Evolutionary conservation across 2,888 invertebrate genomes (phyloP).

Genomic region (Druceiella hillmani): DNA sequence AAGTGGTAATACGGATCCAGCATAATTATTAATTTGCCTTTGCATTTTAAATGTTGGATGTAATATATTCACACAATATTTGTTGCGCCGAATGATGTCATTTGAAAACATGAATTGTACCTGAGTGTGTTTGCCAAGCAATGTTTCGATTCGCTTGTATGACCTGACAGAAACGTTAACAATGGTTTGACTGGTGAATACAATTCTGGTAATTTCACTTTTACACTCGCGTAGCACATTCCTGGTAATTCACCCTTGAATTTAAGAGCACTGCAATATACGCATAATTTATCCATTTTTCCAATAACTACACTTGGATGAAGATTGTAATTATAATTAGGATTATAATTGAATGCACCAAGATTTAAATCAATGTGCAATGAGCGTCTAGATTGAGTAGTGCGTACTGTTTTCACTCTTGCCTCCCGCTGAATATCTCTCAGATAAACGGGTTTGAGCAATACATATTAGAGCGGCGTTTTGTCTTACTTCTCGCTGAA

Average conservation of each 20-base stretch:
- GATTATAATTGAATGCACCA: not conserved
- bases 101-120: conserved; percentile 23
- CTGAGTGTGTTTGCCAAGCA: conserved; percentile 20
- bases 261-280: conserved; percentile 8
- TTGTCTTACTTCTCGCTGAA: too few relatives aligned
- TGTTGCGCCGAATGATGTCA: conserved; percentile 22
- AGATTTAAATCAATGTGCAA: not conserved
- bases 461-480: too few relatives aligned
- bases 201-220: conserved; percentile 14
- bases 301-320: too few relatives aligned
- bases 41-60: conserved; percentile 18
- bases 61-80: conserved; percentile 18
- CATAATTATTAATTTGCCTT: conserved; percentile 23
- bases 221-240: conserved; percentile 12
- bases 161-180: conserved; percentile 9
- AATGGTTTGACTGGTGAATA: conserved; percentile 12
- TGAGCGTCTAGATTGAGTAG: too few relatives aligned
- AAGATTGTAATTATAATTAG: not conserved
- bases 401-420: too few relatives aligned
- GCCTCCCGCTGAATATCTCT: too few relatives aligned
- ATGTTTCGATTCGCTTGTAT: conserved; percentile 13
- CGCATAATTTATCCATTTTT: conserved; percentile 5
- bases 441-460: too few relatives aligned
- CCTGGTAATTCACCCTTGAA: too few relatives aligned
- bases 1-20: conserved; percentile 19